Base-by-base conservation (phyloP, 2,113 vertebrate genomes). In the Danionella cerebrum region DNA sequence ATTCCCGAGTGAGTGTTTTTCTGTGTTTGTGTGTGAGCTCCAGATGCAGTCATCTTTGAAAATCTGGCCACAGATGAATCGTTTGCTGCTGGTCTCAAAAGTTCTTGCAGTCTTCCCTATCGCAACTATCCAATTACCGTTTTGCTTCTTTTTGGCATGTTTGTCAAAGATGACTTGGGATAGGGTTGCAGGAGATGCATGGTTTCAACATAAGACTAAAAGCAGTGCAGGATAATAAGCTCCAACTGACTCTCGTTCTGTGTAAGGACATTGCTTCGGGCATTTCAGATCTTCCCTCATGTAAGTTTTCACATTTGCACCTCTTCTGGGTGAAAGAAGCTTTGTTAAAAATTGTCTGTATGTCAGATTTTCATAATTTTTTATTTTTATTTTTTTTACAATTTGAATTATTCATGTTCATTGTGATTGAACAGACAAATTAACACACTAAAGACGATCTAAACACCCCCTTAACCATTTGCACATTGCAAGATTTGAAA, bases 91-190 rank as follows among this genome's bases (percentile, higher is more conserved):
- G 45, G 42, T 59, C 18, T 53, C 38, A 35, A 44, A 53, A 38
- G 13, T 69, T 68, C 38, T 29, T 35, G 48, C 60, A 39, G 18
- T 66, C 65, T 57, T 71, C 55, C 63, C 44, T 44, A 52, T 39
- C 27, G 63, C 54, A 54, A 55, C 25, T 57, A 44, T 53, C 67
- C 75, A 73, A 73, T 73, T 73, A 73, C 64, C 63, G 8, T 63
- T 48, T 66, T 65, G 2, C 4, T 8, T 42, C 16, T 22, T 11
- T 10, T 18, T 1, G 6, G 21, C n/a, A 14, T 16, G 12, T 59
- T 45, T 31, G 58, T 54, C 29, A 38, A 39, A 44, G 48, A 25
- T 48, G 71, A 62, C 64, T 69, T 63, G 57, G 65, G 42, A 53
- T 53, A 51, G 47, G 66, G 48, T 69, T 68, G 66, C 42, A 38